Evolutionary conservation across 1,140 invertebrate genomes (phyloP), one percentile per base, ranked within the genome.

Genomic region (Ephestia elutella): DNA sequence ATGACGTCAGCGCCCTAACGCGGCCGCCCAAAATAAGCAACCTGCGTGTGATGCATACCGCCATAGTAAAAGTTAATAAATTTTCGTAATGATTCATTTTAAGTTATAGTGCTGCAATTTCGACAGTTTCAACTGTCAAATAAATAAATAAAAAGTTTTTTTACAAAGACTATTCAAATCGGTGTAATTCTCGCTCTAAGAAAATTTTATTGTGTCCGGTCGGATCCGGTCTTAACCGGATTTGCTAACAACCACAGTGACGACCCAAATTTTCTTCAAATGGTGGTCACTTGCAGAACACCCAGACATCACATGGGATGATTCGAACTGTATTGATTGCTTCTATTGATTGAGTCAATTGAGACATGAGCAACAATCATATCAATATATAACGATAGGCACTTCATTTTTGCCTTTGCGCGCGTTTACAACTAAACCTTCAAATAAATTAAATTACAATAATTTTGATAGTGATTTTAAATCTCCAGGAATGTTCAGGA

Each of bases 1-100:
- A n/a, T 53, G 50, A 53, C 50, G 50, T 53, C 20, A 53, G 19
- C 19, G 50, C 50, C 50, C 50, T 53, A 44, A 15, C n/a, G 38
- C 50, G 50, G 20, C 50, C 50, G 50, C 50, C 50, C 21, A 13
- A 25, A 53, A 44, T 44, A 44, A 44, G 30, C 11, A 1, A 11
- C 30, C 7, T 8, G 11, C 30, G 11, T 32, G 11, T 2, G 30
- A 10, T 32, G 8, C 8, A 28, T 28, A n/a, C n/a, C n/a, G n/a
- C n/a, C 25, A 28, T 32, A 10, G 30, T 11, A 32, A 32, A 25
- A n/a, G n/a, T n/a, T n/a, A n/a, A n/a, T n/a, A n/a, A n/a, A n/a
- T n/a, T n/a, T n/a, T n/a, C n/a, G n/a, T n/a, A n/a, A n/a, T n/a
- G n/a, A n/a, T n/a, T n/a, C n/a, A n/a, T n/a, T n/a, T n/a, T n/a